Conservation (phyloP, 1,140 invertebrate species). For the Zaprionus camerounensis region DNA sequence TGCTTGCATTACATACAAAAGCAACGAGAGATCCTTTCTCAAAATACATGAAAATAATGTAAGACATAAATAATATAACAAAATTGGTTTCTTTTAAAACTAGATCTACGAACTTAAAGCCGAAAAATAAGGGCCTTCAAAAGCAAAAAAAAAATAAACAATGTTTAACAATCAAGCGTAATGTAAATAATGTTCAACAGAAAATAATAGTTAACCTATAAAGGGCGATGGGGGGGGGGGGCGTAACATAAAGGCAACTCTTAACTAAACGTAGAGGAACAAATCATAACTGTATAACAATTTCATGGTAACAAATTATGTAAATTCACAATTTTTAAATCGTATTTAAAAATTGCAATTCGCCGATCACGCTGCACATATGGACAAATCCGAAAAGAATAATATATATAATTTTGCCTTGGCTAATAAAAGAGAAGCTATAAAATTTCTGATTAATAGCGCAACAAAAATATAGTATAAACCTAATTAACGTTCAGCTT, state of each 20-base stretch:
- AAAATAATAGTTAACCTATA: constrained; percentile 18
- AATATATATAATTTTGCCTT: constrained; percentile 37
- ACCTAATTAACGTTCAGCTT: constrained; percentile 34
- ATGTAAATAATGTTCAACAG: constrained; percentile 57
- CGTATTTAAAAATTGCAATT: constrained; percentile 77
- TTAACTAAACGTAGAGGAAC: constrained; percentile 54
- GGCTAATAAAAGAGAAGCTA: constrained; percentile 78
- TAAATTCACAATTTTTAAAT: constrained; percentile 80
- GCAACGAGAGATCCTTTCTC: constrained; percentile 74
- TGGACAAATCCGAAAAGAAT: constrained; percentile 56
- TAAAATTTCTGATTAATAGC: constrained; percentile 80
- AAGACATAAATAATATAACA: constrained; percentile 68
- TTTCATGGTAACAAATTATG: constrained; percentile 59
- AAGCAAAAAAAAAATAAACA: constrained; percentile 54
- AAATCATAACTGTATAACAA: constrained; percentile 63
- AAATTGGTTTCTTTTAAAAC: constrained; percentile 62
- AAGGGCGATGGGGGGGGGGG: not conserved
- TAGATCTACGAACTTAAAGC: constrained; percentile 38
- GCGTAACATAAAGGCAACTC: constrained; percentile 21
- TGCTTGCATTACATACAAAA: constrained; percentile 56
- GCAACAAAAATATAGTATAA: constrained; percentile 48
- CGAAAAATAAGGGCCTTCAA: constrained; percentile 50
- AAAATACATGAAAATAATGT: constrained; percentile 69
- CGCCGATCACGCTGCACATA: constrained; percentile 47
- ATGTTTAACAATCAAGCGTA: constrained; percentile 64